Base-by-base conservation (phyloP, 2,888 invertebrate genomes). In the Agrochola macilenta region DNA sequence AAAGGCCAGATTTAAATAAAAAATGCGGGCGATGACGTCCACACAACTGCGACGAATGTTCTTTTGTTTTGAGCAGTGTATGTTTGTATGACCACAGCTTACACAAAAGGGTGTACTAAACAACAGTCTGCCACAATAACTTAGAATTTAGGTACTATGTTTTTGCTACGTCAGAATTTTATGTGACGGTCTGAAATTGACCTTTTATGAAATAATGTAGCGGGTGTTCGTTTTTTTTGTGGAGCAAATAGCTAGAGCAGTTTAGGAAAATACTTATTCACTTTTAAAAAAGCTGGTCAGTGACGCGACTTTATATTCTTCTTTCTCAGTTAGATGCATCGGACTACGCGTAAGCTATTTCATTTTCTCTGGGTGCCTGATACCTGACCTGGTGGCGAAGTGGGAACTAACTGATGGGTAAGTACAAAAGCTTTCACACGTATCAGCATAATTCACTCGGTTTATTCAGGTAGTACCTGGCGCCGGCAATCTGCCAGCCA, bases 1-100 rank as follows among this genome's bases (percentile, higher is more conserved):
- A 88, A 84, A 76, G 79, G 71, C 23, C 17, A 9, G 61, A 79
- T 78, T 83, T 68, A 49, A 82, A 82, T 79, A 54, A 87, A 86
- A 86, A 69, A 79, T 73, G 64, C 68, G 54, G 20, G 54, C 20
- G 57, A 35, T 63, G 66, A 54, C 60, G 60, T 46, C 43, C 76
- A 79, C 74, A 81, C 79, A 75, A 78, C 64, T 83, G 78, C 60
- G 73, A 74, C 20, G 14, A 87, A 84, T 81, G 60, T 66, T 78
- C 35, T 84, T 88, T 88, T 84, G 79, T 85, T 80, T 74, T 57
- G 5, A 52, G 60, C 65, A 43, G 58, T 20, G 71, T 60, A 60
- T 78, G 46, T 87, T 77, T 71, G 65, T 64, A 69, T 78, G 65
- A 79, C 84, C 86, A 73, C 69, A 79, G 66, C 74, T 63, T 74